Evolutionary conservation across 2,888 invertebrate genomes (phyloP), one percentile per base, ranked within the genome.

Genomic region (Molorchus minor): DNA sequence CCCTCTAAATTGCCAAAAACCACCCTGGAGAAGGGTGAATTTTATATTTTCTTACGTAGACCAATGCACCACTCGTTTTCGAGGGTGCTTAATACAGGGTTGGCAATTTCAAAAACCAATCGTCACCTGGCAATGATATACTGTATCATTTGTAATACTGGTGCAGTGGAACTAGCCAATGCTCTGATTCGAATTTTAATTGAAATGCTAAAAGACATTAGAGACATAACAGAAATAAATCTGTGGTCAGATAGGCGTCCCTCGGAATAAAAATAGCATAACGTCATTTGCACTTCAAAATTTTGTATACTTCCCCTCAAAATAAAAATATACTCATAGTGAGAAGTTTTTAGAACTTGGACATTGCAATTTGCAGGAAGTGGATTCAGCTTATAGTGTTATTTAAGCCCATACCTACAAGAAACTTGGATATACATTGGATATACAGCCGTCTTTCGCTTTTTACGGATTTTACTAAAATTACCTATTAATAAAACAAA

Each of bases 371-470:
- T 35, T 35, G 13, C 35, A 35, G 13, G 35, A 35, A 35, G 13
- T 35, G 12, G 35, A 35, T 35, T 35, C 35, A 35, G 35, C 35
- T 35, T 15, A 35, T 35, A 35, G 13, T 35, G 35, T 13, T 35
- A 35, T 35, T 35, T 12, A 35, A 35, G 35, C 35, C 13, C 35
- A 35, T 35, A 35, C 12, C n/a, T n/a, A n/a, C n/a, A 35, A 35
- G 35, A 7, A 35, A 13, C 13, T 35, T 35, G 4, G 33, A 33
- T 33, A 33, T 33, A 3, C 33, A 33, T 33, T n/a, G n/a, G n/a
- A n/a, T n/a, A n/a, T n/a, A n/a, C n/a, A 33, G 33, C 33, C 30
- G n/a, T 33, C 33, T 33, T 33, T 33, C 33, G 13, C 33, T 33
- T 33, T 33, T 33, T n/a, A 33, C 10, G n/a, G 33, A 33, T 33